Base-by-base conservation (phyloP, 2,888 invertebrate genomes). In the Acleris laterana region DNA sequence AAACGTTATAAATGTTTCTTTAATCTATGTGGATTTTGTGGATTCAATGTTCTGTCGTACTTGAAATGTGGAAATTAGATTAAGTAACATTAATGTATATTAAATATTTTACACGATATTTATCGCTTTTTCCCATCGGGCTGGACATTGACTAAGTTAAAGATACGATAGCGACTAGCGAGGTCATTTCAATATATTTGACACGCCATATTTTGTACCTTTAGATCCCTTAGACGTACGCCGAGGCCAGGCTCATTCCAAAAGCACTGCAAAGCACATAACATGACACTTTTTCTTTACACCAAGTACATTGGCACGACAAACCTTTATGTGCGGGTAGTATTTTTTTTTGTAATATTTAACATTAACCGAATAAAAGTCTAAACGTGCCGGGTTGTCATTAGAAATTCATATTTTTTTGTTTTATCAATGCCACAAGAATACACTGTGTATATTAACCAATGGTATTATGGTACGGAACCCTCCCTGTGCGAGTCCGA, bases 101-200 rank as follows among this genome's bases (percentile, higher is more conserved):
- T 56, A 38, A 62, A 53, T 62, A 53, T 67, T 67, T 59, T 67
- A 67, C 57, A 65, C 65, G 28, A 65, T 22, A 22, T 42, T 5
- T 20, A 55, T 55, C 25, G 52, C 38, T 59, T 64, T 46, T 46
- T 22, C 49, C 38, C 38, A 22, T 38, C 38, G 38, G 38, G 38
- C n/a, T 38, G 13, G 13, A 38, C 38, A 38, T 9, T 38, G 32
- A 11, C 13, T 38, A 4, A 11, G 11, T 11, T 32, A 32, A 11
- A 32, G 32, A 32, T 32, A 32, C 32, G 13, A 38, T 38, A 32
- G 11, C 32, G 38, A 13, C n/a, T n/a, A n/a, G n/a, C n/a, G 38
- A 1, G n/a, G n/a, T n/a, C n/a, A n/a, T n/a, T n/a, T 38, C 13
- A 13, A 13, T 38, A 32, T 32, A 9, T 32, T 32, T 32, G 9